phyloP scores from a whole-genome alignment of 2,888 invertebrate species.

The Scelioninae gen. 1 region DNA sequence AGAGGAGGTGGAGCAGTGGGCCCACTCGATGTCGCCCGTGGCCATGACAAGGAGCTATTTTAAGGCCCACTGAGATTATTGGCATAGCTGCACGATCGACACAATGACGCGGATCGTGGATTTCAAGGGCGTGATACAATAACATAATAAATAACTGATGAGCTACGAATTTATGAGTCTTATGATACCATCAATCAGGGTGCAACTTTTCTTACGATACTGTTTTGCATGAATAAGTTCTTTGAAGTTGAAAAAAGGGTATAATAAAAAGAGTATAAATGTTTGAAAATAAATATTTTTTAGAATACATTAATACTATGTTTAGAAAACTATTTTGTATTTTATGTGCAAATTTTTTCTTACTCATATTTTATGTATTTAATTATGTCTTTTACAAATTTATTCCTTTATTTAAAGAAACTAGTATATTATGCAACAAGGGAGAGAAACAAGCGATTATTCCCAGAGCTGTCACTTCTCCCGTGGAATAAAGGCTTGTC shows the following conservation, averaged over 20 bases:
- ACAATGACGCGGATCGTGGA: constrained; percentile 44
- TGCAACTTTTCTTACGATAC: constrained; percentile 2
- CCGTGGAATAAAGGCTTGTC: too few relatives aligned
- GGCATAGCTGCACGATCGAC: constrained; percentile 61
- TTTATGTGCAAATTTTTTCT: too few relatives aligned
- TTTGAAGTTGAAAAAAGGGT: too few relatives aligned
- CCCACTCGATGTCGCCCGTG: constrained; percentile 72
- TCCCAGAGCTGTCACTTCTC: too few relatives aligned
- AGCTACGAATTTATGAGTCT: constrained; percentile 12
- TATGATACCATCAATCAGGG: constrained; percentile 6
- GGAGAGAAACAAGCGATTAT: too few relatives aligned
- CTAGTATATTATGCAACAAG: too few relatives aligned
- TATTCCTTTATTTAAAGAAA: neutral
- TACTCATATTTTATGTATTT: too few relatives aligned
- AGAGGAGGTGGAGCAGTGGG: constrained; percentile 59
- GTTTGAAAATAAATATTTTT: too few relatives aligned
- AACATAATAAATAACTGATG: constrained; percentile 41
- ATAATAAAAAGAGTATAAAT: too few relatives aligned
- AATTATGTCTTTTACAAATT: too few relatives aligned
- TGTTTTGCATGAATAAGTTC: neutral
- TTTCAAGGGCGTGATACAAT: constrained; percentile 56
- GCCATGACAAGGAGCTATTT: constrained; percentile 74
- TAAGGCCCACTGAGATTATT: constrained; percentile 72
- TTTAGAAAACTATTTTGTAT: too few relatives aligned
- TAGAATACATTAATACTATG: too few relatives aligned